Base-by-base conservation (phyloP, 2,888 invertebrate species). In the Polyploca ridens region DNA sequence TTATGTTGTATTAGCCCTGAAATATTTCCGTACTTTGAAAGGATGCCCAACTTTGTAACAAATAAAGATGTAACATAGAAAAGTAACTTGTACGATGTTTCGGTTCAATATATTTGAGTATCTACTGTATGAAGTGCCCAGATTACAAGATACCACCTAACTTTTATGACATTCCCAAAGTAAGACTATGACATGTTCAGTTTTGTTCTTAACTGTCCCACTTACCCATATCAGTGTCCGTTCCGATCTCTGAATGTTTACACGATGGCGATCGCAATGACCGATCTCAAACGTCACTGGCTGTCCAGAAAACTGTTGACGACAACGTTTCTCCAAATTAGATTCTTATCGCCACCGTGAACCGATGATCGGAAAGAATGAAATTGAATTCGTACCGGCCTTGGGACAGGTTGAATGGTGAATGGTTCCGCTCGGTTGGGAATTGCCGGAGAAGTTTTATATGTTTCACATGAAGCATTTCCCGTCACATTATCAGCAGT, bases 281-380 rank as follows among this genome's bases (percentile, higher is more conserved):
- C 77, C 79, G 76, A 72, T 69, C 69, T 67, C 65, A 64, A 59
- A 54, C 71, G 79, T 80, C 77, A 74, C 80, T 76, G 81, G 77
- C 81, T 78, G 80, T 84, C 85, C 78, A 79, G 83, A 85, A 77
- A 85, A 82, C 78, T 77, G 82, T 83, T 83, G 85, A 81, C 77
- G 82, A 76, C 77, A 75, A 66, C 84, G 77, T 81, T 84, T 82
- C 72, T 76, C 79, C 75, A 14, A 82, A 85, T 84, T 84, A 85
- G 83, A 85, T 85, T 85, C 83, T 85, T 84, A 84, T 84, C 78
- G 81, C 75, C 76, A 84, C 81, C 83, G 79, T 77, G 85, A 79
- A 72, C 78, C 83, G 84, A 83, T 85, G 81, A 84, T 85, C 84
- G 85, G 84, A 84, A 84, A 82, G 83, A 81, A 85, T 81, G 81